These are phyloP conservation scores for Eudyptes chrysolophus DNA, from an alignment of 2,113 vertebrate species.

Conservation along the genomic window DNA sequence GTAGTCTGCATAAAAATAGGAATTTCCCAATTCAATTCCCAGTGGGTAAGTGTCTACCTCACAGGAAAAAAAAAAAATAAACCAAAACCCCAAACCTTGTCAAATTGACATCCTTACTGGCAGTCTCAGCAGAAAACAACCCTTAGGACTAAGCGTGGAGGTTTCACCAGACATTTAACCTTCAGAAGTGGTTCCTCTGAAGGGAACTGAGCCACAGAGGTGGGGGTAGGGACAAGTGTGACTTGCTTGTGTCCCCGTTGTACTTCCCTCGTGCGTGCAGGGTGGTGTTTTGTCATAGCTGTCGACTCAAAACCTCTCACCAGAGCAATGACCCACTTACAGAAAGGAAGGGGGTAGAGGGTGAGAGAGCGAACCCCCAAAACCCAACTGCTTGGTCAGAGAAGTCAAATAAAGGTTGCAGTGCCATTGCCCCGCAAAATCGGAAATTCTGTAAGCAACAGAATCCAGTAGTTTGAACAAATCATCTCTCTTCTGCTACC, in stretches of 20 bases:
- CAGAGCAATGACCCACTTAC: background rate
- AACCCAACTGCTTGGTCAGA: background rate
- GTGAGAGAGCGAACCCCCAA: background rate
- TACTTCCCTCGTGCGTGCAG: fast-evolving
- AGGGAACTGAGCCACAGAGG: background rate
- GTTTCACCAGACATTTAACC: background rate
- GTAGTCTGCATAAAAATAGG: background rate
- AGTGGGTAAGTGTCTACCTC: background rate
- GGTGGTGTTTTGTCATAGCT: background rate
- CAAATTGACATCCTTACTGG: background rate
- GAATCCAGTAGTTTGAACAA: background rate
- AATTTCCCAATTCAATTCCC: background rate
- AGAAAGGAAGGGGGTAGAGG: background rate
- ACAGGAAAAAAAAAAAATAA: background rate
- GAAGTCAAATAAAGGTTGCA: background rate
- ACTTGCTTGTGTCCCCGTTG: background rate
- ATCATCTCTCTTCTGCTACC: background rate
- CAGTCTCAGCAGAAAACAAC: background rate
- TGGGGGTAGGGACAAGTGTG: fast-evolving
- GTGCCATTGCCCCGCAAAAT: fast-evolving
- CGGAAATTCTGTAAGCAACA: background rate
- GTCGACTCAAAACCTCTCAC: background rate
- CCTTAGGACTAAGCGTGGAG: background rate
- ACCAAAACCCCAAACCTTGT: background rate
- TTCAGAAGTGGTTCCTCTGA: background rate